These are phyloP conservation scores for Spermophilus dauricus DNA, from an alignment of 2,113 vertebrate genomes.

Conservation along the genomic window DNA sequence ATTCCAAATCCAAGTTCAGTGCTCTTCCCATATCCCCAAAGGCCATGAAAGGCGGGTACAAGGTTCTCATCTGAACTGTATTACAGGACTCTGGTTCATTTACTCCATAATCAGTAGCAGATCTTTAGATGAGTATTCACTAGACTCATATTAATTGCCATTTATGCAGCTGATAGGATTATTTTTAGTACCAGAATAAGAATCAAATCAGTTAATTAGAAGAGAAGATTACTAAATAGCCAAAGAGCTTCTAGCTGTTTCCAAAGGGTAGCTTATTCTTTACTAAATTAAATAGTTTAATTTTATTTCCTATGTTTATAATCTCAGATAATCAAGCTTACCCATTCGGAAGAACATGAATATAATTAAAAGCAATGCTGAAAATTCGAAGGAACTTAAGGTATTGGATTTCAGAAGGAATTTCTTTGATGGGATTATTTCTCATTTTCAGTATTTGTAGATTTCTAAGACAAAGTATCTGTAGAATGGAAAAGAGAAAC, in stretches of 20 bases:
- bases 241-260: slow-evolving; percentile 43
- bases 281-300: slow-evolving; percentile 12
- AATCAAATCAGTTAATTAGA: neutral
- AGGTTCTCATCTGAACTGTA: neutral
- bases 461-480: slow-evolving; percentile 84
- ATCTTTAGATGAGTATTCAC: neutral
- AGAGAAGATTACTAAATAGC: neutral
- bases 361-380: slow-evolving; percentile 86
- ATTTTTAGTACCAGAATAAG: slow-evolving; percentile 30
- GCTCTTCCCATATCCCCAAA: neutral
- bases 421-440: slow-evolving; percentile 87
- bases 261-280: slow-evolving; percentile 5
- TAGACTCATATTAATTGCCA: neutral
- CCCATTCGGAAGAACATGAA: slow-evolving; percentile 84
- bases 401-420: slow-evolving; percentile 83
- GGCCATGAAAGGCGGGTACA: neutral
- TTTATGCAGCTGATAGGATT: neutral
- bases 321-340: slow-evolving; percentile 74
- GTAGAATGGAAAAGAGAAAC: slow-evolving; percentile 59
- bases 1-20: slow-evolving; percentile 5
- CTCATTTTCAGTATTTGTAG: slow-evolving; percentile 86
- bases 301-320: slow-evolving; percentile 26
- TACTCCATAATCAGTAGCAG: neutral
- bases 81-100: neutral
- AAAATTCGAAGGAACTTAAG: slow-evolving; percentile 83